phyloP scores from a whole-genome alignment of 1,140 invertebrate species.

The Capitella teleta region DNA sequence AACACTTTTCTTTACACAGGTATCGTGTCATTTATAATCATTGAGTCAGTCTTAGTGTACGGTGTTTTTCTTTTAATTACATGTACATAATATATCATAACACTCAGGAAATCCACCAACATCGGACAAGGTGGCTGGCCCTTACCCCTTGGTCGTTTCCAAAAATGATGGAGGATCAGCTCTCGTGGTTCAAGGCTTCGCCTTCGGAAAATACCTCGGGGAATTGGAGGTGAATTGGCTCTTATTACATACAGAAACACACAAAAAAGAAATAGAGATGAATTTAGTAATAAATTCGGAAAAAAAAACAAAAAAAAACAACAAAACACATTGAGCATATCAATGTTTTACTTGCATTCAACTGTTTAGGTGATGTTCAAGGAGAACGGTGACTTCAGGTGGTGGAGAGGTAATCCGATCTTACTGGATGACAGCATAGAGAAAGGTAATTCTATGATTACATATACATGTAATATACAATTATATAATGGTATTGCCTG shows the following conservation, averaged over 20 bases:
- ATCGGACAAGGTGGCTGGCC: conserved; percentile 54
- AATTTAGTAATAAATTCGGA: no score
- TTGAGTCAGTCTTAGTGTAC: not conserved
- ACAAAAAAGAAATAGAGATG: no score
- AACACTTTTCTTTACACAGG: not conserved
- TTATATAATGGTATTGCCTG: no score
- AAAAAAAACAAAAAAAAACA: no score
- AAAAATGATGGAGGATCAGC: conserved; percentile 60
- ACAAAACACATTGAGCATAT: no score
- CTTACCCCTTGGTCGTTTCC: conserved; percentile 64
- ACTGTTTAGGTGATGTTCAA: no score
- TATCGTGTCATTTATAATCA: not conserved
- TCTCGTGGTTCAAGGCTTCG: conserved; percentile 79
- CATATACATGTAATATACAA: no score
- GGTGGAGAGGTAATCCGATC: conserved; percentile 62
- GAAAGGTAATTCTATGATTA: conserved; percentile 25
- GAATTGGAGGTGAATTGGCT: conserved; percentile 55
- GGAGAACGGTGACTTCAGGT: conserved; percentile 54
- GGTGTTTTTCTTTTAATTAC: not conserved
- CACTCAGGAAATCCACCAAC: conserved; percentile 50
- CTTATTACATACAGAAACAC: no score
- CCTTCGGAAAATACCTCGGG: conserved; percentile 82
- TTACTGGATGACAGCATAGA: conserved; percentile 53
- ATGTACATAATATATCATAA: not conserved
- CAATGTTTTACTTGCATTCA: no score